Base-by-base conservation (phyloP, 1,140 invertebrate genomes). In the Neotoxoptera formosana region DNA sequence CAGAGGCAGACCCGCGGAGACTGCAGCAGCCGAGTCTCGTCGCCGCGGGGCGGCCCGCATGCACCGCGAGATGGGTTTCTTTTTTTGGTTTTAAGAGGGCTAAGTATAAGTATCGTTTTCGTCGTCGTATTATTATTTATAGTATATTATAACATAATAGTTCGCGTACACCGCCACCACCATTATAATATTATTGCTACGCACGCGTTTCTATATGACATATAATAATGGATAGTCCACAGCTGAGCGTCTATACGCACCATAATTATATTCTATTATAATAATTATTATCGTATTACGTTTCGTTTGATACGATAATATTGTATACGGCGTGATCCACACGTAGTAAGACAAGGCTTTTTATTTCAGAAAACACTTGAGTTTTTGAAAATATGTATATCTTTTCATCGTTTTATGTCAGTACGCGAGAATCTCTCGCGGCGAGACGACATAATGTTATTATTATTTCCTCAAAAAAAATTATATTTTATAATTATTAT, bases 81-180 rank as follows among this genome's bases (percentile, higher is more conserved):
- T 76, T 67, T 25, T 67, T 14, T 67, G 2, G n/a, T 76, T 76
- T 76, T 76, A 76, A n/a, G 60, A 76, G 60, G 30, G 30, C 60
- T n/a, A 76, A n/a, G 14, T n/a, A 76, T 76, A 76, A 76, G 60
- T 76, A n/a, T 76, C 60, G 60, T n/a, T 76, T 67, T 76, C 60
- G n/a, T 76, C 51, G 30, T 67, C 60, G 30, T 76, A 14, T 14
- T 76, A n/a, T 76, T 34, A 30, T 76, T n/a, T 76, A 76, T 67
- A 17, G 30, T 67, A 67, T 76, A n/a, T 76, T 20, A 76, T n/a
- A 76, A 76, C 17, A 76, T n/a, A 76, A 76, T 76, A 76, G 17
- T 14, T 76, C 60, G 60, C n/a, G 30, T 34, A 7, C 17, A n/a
- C 30, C 14, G 21, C 60, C 60, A 76, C 60, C n/a, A 6, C 60